Percentiles rank a stretch among this genome's conserved stretches.
These are phyloP conservation scores for Eptesicus fuscus DNA, from an alignment of 2,113 vertebrate genomes.

Conservation along the genomic window DNA sequence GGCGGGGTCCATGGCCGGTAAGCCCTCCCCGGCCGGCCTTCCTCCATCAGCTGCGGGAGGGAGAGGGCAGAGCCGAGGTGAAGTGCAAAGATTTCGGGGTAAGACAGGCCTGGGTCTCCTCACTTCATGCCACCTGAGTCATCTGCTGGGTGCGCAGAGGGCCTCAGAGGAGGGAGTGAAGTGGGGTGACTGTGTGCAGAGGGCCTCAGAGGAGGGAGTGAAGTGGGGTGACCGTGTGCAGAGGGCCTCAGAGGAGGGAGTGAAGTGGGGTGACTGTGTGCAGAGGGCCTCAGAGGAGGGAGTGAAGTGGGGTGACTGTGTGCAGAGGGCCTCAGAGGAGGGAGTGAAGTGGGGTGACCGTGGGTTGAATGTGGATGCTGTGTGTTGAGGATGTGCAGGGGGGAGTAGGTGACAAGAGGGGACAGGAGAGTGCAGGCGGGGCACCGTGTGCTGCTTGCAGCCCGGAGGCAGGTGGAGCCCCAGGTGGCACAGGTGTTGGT, in stretches of 20 bases:
- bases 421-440: fast-evolving
- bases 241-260: too few relatives aligned
- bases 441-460: not conserved
- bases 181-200: not conserved
- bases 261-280: too few relatives aligned
- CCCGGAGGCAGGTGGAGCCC: fast-evolving
- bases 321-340: too few relatives aligned
- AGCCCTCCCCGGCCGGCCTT: not conserved
- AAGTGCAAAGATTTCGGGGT: not conserved
- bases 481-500: fast-evolving
- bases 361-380: too few relatives aligned
- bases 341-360: too few relatives aligned
- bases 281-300: too few relatives aligned
- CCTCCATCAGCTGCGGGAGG: too few relatives aligned
- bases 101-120: not conserved
- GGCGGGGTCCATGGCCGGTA: slow-evolving; percentile 91
- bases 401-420: fast-evolving
- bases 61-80: not conserved
- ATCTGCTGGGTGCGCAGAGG: too few relatives aligned
- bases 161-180: not conserved
- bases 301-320: too few relatives aligned
- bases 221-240: too few relatives aligned
- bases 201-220: not conserved
- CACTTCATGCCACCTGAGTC: not conserved
- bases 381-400: not conserved